Conservation (phyloP, 2,888 invertebrate genomes). For the Balanococcus diminutus region DNA sequence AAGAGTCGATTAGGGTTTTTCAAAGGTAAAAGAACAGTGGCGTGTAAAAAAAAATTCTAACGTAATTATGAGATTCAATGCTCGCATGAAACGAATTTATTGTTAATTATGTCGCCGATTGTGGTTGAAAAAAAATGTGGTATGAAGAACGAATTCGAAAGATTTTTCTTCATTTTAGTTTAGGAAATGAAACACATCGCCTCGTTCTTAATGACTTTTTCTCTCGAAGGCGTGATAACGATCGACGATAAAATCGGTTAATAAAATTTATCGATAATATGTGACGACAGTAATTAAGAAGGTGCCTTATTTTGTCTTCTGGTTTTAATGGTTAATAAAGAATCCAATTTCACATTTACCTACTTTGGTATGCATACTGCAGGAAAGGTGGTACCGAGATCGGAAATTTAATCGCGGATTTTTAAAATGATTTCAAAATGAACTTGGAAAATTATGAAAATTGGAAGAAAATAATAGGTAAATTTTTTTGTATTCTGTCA, state of each 20-base stretch:
- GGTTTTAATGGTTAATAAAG: background rate
- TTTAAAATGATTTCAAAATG: background rate
- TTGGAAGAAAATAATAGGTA: no score
- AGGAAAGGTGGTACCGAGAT: background rate
- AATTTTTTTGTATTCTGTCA: no score
- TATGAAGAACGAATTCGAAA: background rate
- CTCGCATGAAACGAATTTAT: background rate
- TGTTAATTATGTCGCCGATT: background rate
- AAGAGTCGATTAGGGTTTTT: background rate
- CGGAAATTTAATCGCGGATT: no score
- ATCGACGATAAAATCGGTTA: conserved; percentile 16
- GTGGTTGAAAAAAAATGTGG: background rate
- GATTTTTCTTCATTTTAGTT: background rate
- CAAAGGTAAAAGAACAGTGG: background rate
- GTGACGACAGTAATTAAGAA: conserved; percentile 24
- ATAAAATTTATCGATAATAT: conserved; percentile 33
- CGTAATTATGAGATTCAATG: background rate
- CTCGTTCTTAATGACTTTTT: conserved; percentile 16
- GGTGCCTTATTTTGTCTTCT: conserved; percentile 19
- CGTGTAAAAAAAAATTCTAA: background rate
- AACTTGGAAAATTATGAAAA: background rate
- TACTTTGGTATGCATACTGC: background rate
- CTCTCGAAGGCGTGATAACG: conserved; percentile 9
- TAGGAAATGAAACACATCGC: conserved; percentile 20
- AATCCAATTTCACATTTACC: conserved; percentile 8